phyloP scores from a whole-genome alignment of 2,797 vertebrate species.

The Xiphophorus birchmanni region DNA sequence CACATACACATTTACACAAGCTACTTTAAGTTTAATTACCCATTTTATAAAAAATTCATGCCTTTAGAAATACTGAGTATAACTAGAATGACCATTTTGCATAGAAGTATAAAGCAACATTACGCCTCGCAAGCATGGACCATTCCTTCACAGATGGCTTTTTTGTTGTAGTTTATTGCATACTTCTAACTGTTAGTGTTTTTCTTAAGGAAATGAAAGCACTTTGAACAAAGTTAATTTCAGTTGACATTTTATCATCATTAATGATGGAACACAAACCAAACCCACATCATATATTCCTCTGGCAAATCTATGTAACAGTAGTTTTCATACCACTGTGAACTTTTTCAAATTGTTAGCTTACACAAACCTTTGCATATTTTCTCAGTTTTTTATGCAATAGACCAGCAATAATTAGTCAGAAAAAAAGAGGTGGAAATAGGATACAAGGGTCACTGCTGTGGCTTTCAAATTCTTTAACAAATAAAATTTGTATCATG shows the following conservation, averaged over 20 bases:
- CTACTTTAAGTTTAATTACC: not conserved
- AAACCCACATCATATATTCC: not conserved
- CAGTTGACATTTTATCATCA: not conserved
- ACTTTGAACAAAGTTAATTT: not conserved
- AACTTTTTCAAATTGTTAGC: not conserved
- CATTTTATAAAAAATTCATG: not conserved
- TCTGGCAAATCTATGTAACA: not conserved
- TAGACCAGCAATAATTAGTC: not conserved
- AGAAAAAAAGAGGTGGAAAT: not conserved
- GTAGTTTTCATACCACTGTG: not conserved
- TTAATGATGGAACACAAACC: not conserved
- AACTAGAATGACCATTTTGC: not conserved
- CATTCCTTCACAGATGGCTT: not conserved
- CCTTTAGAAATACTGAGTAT: not conserved
- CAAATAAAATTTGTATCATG: not conserved
- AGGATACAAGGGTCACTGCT: not conserved
- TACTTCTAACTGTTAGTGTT: not conserved
- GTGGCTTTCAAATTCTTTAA: not conserved
- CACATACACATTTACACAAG: not conserved
- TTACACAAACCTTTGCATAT: not conserved
- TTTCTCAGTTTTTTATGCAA: not conserved
- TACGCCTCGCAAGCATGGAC: not conserved
- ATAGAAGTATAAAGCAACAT: not conserved
- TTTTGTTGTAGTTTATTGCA: constrained; percentile 1
- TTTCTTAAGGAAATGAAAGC: not conserved